A percentile compares a stretch with the other conserved stretches of the same genome.
phyloP scores from a whole-genome alignment of 1,140 invertebrate species.

The Drosophila parvula region DNA sequence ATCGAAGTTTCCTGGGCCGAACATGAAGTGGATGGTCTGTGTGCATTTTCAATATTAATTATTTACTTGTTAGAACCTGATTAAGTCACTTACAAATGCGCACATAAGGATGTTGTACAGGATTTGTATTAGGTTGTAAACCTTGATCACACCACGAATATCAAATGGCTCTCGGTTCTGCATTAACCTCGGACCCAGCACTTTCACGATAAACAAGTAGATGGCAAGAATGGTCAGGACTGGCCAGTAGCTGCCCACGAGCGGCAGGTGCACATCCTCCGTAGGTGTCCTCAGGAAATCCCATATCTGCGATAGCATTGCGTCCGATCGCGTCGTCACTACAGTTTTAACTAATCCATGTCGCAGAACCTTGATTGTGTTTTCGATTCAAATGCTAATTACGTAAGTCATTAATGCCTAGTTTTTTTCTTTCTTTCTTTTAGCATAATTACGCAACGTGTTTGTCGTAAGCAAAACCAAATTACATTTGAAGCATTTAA shows the following conservation, averaged over 20 bases:
- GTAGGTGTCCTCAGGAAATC: constrained; percentile 20
- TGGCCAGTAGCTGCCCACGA: constrained; percentile 90
- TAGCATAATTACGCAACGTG: neutral
- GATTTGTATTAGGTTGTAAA: constrained; percentile 91
- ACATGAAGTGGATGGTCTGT: constrained; percentile 33
- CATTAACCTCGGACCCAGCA: constrained; percentile 91
- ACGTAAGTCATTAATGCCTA: neutral
- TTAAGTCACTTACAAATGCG: neutral
- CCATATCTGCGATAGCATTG: constrained; percentile 45
- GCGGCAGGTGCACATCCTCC: constrained; percentile 80
- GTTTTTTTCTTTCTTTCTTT: neutral
- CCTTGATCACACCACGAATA: constrained; percentile 88
- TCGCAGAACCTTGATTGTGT: neutral
- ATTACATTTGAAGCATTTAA: neutral
- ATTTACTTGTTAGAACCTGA: neutral
- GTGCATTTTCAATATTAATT: neutral
- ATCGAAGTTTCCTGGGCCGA: constrained; percentile 27
- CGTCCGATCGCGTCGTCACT: neutral
- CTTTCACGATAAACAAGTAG: constrained; percentile 88
- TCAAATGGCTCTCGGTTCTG: constrained; percentile 91
- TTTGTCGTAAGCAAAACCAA: neutral
- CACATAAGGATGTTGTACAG: constrained; percentile 41
- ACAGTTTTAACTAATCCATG: neutral
- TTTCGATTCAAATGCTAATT: constrained; percentile 10
- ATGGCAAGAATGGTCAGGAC: constrained; percentile 88